Evolutionary conservation across 2,888 invertebrate species (phyloP).

Genomic region (Lottia gigantea): DNA sequence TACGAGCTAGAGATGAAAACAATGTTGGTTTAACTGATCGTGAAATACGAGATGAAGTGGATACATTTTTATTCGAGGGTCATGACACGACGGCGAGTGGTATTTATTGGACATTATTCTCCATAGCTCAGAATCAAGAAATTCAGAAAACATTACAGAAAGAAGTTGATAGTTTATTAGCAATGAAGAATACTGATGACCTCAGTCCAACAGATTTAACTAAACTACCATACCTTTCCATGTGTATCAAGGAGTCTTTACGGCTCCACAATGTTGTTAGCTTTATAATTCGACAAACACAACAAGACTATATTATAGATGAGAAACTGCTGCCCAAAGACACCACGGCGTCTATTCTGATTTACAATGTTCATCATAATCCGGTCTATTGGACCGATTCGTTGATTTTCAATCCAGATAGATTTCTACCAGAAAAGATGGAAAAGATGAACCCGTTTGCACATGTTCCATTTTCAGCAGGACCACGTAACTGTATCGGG

Average conservation of each 20-base stretch:
- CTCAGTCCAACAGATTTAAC: constrained; percentile 37
- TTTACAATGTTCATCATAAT: constrained; percentile 50
- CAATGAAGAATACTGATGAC: constrained; percentile 33
- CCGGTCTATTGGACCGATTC: constrained; percentile 42
- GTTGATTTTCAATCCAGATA: constrained; percentile 45
- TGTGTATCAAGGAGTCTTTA: constrained; percentile 53
- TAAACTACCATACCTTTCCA: constrained; percentile 42
- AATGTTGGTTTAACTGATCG: not conserved
- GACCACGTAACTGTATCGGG: constrained; percentile 58
- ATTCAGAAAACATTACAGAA: constrained; percentile 38
- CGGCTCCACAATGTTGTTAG: constrained; percentile 45
- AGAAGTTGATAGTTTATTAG: constrained; percentile 42
- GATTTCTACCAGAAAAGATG: constrained; percentile 47
- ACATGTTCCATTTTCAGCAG: constrained; percentile 56
- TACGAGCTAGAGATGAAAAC: not conserved
- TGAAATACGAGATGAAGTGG: constrained; percentile 5
- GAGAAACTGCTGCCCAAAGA: constrained; percentile 35
- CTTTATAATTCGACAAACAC: constrained; percentile 41
- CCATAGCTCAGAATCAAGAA: constrained; percentile 41
- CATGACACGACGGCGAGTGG: constrained; percentile 55
- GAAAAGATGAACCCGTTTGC: constrained; percentile 44
- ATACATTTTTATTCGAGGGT: constrained; percentile 42
- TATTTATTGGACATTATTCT: constrained; percentile 45
- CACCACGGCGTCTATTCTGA: constrained; percentile 35
- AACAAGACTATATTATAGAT: constrained; percentile 38